Conservation (phyloP, 2,888 invertebrate species). For the Tolmerus cingulatus region DNA sequence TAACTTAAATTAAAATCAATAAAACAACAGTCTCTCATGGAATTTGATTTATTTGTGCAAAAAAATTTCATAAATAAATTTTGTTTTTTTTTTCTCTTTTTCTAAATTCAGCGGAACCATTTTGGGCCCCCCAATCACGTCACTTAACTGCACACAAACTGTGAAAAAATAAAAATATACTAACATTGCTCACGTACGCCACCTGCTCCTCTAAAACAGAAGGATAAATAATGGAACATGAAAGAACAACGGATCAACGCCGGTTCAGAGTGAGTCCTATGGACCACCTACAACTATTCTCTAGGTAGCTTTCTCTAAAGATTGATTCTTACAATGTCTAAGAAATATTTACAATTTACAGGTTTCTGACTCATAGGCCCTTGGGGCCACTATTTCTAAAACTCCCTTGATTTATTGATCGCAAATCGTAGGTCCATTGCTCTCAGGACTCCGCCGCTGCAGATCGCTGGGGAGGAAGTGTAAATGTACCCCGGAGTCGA, state of each 20-base stretch:
- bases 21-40: slow-evolving; percentile 35
- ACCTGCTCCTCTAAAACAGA: slow-evolving; percentile 17
- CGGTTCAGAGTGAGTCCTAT: slow-evolving; percentile 6
- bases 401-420: slow-evolving; percentile 27
- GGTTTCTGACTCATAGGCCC: background rate
- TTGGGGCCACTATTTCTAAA: background rate
- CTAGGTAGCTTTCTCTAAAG: slow-evolving; percentile 23
- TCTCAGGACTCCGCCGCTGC: slow-evolving; percentile 34
- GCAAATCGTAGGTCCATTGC: slow-evolving; percentile 45
- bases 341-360: slow-evolving; percentile 33
- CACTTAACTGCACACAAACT: slow-evolving; percentile 14
- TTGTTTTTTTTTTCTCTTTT: slow-evolving; percentile 32
- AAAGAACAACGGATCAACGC: slow-evolving; percentile 13
- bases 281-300: background rate
- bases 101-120: slow-evolving; percentile 22
- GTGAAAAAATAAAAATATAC: slow-evolving; percentile 37
- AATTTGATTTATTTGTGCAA: slow-evolving; percentile 48
- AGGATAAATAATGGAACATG: slow-evolving; percentile 20
- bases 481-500: slow-evolving; percentile 30
- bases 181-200: slow-evolving; percentile 5
- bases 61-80: slow-evolving; percentile 48
- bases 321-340: slow-evolving; percentile 3
- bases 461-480: slow-evolving; percentile 42
- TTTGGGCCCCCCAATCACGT: slow-evolving; percentile 14
- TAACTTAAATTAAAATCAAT: background rate